A percentile compares a stretch with the other conserved stretches of the same genome.
Evolutionary conservation across 37 sponge, comb jelly and placozoan genomes (phyloP).

Genomic region (Aplysina aerophoba): DNA sequence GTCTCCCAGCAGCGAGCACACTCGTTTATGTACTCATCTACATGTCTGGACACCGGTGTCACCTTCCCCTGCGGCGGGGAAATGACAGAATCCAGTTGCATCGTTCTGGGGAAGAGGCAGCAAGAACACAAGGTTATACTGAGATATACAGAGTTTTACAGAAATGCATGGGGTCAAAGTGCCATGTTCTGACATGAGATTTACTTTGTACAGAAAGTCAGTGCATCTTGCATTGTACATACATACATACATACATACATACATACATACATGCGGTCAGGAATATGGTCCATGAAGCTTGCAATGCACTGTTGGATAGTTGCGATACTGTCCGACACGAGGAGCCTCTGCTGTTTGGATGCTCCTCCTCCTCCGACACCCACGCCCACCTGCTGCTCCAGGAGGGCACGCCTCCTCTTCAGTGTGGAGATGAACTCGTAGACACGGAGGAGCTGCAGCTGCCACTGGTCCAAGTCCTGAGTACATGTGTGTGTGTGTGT

Average conservation of each 20-base stretch:
- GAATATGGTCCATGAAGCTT: background rate
- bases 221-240: background rate
- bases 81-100: background rate
- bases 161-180: no score
- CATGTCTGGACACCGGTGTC: background rate
- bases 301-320: background rate
- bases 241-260: background rate
- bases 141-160: no score
- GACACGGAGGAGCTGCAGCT: background rate
- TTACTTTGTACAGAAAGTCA: no score
- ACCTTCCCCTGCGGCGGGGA: slow-evolving; percentile 15
- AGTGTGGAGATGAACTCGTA: background rate
- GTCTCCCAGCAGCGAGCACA: background rate
- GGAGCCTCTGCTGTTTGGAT: background rate
- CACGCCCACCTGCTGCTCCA: background rate
- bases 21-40: background rate
- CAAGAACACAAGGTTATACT: no score
- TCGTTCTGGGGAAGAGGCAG: background rate
- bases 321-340: background rate
- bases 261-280: background rate
- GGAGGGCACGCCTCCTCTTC: background rate
- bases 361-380: background rate
- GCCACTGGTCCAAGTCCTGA: background rate
- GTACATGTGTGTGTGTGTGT: no score
- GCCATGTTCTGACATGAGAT: no score